Evolutionary conservation across 2,113 vertebrate genomes (phyloP), one percentile per base, ranked within the genome.

Genomic region (Tapirus terrestris): DNA sequence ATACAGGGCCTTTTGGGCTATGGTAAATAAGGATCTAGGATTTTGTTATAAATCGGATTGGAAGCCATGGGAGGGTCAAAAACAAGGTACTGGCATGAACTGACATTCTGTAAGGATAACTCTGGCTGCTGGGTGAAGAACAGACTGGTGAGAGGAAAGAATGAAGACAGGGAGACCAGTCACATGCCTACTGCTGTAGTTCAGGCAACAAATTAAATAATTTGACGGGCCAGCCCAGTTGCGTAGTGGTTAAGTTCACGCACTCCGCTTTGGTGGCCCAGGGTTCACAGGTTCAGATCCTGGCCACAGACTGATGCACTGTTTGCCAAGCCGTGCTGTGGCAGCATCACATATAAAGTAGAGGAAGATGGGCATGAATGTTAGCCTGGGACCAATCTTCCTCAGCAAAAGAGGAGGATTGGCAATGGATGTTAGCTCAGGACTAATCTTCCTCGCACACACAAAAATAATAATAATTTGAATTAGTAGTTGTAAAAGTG

Each of bases 191-290:
- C 58, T 93, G 65, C 80, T 61, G 2, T 51, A 93, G 51, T 45
- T 93, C 33, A 81, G 86, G n/a, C 33, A 79, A 88, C 36, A 88
- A 70, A 93, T 91, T 67, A 94, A 83, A 39, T 39, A 39, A 39
- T 39, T 39, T 39, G 39, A 39, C 4, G 39, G 39, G 39, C 39
- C 39, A 4, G 39, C 39, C 39, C 39, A 39, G 39, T 39, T 39
- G 39, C 39, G 39, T 39, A 39, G 39, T 39, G 39, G 39, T 39
- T 39, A 39, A 39, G 39, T 39, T 39, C 39, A 39, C 39, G 39
- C 39, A 39, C 39, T 39, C 39, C 39, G 39, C 39, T 39, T 39
- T 39, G 39, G 39, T 39, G 39, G 39, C 39, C 39, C 39, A 39
- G 39, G 39, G 39, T 39, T 39, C 39, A 39, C 39, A 39, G 39